phyloP scores from a whole-genome alignment of 53 echinoderm and acorn worm genomes.

The Arbacia lixula region DNA sequence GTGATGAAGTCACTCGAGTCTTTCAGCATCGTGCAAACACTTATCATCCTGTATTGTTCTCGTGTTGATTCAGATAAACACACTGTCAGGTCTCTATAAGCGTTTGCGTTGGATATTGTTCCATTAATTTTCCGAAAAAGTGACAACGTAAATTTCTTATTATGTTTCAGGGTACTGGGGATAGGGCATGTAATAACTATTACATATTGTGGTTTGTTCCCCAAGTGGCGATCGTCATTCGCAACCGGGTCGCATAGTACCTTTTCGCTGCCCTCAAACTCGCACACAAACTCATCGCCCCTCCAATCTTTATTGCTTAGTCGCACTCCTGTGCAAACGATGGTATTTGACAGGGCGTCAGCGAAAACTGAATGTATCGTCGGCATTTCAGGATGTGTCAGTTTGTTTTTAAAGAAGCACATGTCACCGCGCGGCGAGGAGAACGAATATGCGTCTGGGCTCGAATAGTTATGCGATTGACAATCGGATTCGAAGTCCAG shows the following conservation, averaged over 20 bases:
- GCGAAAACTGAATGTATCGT: constrained; percentile 80
- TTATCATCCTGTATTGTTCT: constrained; percentile 50
- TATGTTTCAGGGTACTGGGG: constrained; percentile 30
- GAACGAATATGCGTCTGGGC: no score
- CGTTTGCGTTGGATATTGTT: constrained; percentile 44
- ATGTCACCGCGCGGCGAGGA: constrained; percentile 49
- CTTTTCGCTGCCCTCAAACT: constrained; percentile 54
- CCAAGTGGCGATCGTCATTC: constrained; percentile 78
- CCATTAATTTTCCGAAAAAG: constrained; percentile 49
- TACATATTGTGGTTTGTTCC: constrained; percentile 77
- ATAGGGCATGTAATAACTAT: constrained; percentile 72
- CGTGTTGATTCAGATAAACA: constrained; percentile 54
- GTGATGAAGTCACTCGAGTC: constrained; percentile 69
- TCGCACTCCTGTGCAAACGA: constrained; percentile 73
- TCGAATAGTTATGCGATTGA: no score
- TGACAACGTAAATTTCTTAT: constrained; percentile 54
- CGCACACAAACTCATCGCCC: constrained; percentile 55
- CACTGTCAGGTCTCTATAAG: constrained; percentile 70
- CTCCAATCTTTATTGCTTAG: constrained; percentile 46
- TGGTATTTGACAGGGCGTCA: constrained; percentile 55
- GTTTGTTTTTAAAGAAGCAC: constrained; percentile 74
- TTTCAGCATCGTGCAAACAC: constrained; percentile 85
- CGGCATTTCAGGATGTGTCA: constrained; percentile 67
- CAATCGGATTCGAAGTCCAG: no score
- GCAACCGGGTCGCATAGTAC: constrained; percentile 62